Conservation (phyloP, 2,888 invertebrate genomes). For the Limenitis arthemis region DNA sequence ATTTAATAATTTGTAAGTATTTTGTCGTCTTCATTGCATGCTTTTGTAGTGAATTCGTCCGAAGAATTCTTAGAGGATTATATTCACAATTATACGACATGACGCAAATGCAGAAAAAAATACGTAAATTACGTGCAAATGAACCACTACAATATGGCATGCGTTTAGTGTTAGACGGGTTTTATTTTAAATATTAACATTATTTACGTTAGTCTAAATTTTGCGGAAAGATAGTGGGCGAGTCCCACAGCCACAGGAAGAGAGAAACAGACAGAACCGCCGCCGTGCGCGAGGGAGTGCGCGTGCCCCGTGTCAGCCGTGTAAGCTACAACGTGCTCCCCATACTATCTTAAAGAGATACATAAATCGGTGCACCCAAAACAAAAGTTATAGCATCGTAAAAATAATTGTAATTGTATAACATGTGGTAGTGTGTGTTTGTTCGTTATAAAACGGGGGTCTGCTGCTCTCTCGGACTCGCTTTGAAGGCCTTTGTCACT, state of each 20-base stretch:
- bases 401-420: constrained; percentile 49
- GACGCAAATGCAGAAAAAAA: constrained; percentile 7
- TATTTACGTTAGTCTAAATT: constrained; percentile 19
- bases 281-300: constrained; percentile 66
- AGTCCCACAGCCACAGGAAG: constrained; percentile 72
- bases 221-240: constrained; percentile 60
- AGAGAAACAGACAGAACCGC: constrained; percentile 73
- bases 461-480: constrained; percentile 75
- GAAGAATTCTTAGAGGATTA: constrained; percentile 3
- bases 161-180: constrained; percentile 14
- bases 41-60: constrained; percentile 4
- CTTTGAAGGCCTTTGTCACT: constrained; percentile 70
- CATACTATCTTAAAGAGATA: constrained; percentile 47
- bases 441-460: constrained; percentile 66
- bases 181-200: constrained; percentile 5
- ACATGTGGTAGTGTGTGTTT: constrained; percentile 66
- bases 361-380: constrained; percentile 56
- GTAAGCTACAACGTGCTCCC: constrained; percentile 62
- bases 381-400: constrained; percentile 40
- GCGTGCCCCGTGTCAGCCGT: constrained; percentile 63
- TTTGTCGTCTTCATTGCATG: constrained; percentile 2
- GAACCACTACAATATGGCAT: constrained; percentile 25
- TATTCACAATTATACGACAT: constrained; percentile 4
- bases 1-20: constrained; percentile 2
- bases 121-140: constrained; percentile 32